phyloP scores from a whole-genome alignment of 2,888 invertebrate species.

The Coelogynopora nodosa region DNA sequence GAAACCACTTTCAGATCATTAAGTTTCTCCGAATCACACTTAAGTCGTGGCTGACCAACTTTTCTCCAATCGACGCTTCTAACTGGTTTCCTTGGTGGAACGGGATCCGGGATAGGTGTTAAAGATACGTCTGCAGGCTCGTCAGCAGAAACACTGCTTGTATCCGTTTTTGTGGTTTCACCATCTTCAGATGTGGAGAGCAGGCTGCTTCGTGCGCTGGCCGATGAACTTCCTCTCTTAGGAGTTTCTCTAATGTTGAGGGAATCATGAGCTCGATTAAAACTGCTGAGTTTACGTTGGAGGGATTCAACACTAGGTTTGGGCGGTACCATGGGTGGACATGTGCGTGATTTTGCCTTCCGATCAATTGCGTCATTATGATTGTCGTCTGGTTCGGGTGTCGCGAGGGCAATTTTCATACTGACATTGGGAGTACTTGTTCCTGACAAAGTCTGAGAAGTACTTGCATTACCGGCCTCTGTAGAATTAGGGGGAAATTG shows the following conservation, averaged over 20 bases:
- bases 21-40: not conserved
- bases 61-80: not conserved
- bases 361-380: no score
- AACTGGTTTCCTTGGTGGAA: not conserved
- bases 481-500: not conserved
- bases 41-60: not conserved
- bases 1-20: not conserved
- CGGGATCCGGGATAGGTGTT: not conserved
- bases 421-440: not conserved
- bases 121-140: no score
- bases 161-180: not conserved
- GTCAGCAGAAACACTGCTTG: not conserved
- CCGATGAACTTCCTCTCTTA: not conserved
- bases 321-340: not conserved
- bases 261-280: not conserved
- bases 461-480: not conserved
- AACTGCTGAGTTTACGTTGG: not conserved
- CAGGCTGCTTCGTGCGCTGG: not conserved
- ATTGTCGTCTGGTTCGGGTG: no score
- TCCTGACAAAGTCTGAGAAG: not conserved
- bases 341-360: not conserved
- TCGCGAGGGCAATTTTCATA: not conserved
- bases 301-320: slow-evolving; percentile 8
- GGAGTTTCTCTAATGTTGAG: not conserved
- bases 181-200: not conserved